These are phyloP conservation scores for Mixornis gularis DNA, from an alignment of 2,113 vertebrate genomes.

Conservation along the genomic window DNA sequence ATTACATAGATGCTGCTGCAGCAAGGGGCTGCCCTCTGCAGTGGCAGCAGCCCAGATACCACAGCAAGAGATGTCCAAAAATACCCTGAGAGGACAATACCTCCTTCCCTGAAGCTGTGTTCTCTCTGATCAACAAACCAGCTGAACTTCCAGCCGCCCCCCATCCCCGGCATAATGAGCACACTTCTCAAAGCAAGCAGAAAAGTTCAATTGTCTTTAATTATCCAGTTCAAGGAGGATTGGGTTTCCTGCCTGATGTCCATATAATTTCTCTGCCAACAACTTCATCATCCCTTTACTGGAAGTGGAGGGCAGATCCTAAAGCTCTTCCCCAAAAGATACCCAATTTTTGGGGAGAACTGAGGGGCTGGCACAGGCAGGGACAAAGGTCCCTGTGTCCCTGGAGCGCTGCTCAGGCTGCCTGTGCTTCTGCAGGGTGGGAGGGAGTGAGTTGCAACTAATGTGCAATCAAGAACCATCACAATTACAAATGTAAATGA, in stretches of 20 bases:
- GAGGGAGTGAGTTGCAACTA: conserved; percentile 64
- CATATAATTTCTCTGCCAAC: conserved; percentile 80
- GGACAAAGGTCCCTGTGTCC: conserved; percentile 19
- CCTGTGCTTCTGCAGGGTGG: not conserved
- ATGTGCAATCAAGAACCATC: conserved; percentile 75
- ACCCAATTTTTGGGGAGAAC: not conserved
- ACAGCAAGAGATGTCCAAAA: not conserved
- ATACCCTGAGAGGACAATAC: not conserved
- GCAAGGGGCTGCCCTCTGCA: conserved; percentile 3
- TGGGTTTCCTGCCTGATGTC: conserved; percentile 83
- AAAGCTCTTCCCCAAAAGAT: conserved; percentile 1
- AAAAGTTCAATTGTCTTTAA: conserved; percentile 92
- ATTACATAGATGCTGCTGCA: conserved; percentile 9
- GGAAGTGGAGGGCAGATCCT: conserved; percentile 8
- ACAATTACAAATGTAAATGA: conserved; percentile 79
- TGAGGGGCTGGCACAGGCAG: not conserved
- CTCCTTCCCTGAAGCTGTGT: not conserved
- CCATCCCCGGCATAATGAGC: conserved; percentile 79
- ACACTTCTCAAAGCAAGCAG: conserved; percentile 85
- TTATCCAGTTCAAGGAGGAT: conserved; percentile 85
- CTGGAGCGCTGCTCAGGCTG: not conserved
- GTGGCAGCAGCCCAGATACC: not conserved
- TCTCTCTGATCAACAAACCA: not conserved
- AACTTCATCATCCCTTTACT: conserved; percentile 76
- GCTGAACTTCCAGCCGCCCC: not conserved